A percentile compares a stretch with the other conserved stretches of the same genome.
Conservation (phyloP, 1,140 invertebrate genomes). For the Schlechtendalia chinensis region DNA sequence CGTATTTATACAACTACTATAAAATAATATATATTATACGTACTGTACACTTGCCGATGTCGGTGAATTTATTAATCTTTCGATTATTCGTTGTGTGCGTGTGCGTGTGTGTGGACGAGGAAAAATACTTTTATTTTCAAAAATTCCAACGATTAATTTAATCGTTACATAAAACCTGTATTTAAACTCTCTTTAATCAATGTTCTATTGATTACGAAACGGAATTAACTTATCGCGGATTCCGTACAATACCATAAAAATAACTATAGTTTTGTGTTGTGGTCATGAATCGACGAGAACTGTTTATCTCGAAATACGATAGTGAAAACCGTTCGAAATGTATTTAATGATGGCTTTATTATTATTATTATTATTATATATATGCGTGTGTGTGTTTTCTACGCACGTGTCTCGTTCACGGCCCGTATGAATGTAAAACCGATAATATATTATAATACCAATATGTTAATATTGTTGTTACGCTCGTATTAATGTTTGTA, state of each 20-base stretch:
- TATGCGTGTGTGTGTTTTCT: too few relatives aligned
- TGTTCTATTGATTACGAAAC: not conserved
- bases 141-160: not conserved
- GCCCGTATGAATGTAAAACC: not conserved
- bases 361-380: too few relatives aligned
- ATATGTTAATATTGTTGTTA: too few relatives aligned
- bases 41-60: too few relatives aligned
- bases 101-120: not conserved
- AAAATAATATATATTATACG: too few relatives aligned
- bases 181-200: not conserved
- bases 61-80: not conserved
- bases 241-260: not conserved
- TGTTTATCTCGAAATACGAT: not conserved
- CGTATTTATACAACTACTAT: not conserved
- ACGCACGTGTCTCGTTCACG: not conserved
- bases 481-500: too few relatives aligned
- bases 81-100: not conserved
- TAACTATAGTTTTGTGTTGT: not conserved
- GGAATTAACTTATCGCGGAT: not conserved
- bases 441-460: not conserved
- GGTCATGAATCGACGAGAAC: not conserved
- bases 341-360: not conserved
- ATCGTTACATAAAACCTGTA: not conserved
- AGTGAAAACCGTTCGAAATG: not conserved
- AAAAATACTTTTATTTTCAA: not conserved